Base-by-base conservation (phyloP, 1,140 invertebrate species). In the Drosophila trapezifrons region DNA sequence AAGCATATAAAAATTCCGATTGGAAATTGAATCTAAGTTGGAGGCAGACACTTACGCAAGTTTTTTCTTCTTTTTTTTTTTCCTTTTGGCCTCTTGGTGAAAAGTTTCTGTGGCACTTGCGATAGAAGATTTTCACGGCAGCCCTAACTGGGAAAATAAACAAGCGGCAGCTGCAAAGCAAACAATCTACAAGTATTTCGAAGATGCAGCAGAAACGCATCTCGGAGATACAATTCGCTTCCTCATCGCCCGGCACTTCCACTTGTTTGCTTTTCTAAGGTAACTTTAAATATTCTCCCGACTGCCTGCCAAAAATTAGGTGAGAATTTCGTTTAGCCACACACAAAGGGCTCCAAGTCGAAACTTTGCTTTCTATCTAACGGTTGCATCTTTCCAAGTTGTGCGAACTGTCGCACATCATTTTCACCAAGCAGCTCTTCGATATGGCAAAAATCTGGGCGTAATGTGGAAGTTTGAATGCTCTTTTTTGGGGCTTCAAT, bases 331-430 rank as follows among this genome's bases (percentile, higher is more conserved):
- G 35, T 80, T 29, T 49, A 40, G 17, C 75, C 60, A 56, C 42
- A 75, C 29, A 52, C 29, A 57, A 63, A 43, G 46, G 37, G 51
- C 52, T 60, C 3, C 46, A 67, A 32, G 25, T 52, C 42, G 55
- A 78, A 78, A 74, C 73, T 54, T 89, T 80, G 72, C 57, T 71
- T 80, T 83, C 63, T 71, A 83, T 83, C 83, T 74, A 72, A 79
- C 76, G 79, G 72, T 67, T 80, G 76, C 64, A 74, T 47, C 63
- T 80, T 58, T 49, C 38, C 63, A 37, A 77, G 52, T 73, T 82
- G 79, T 64, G 83, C 83, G 64, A 89, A 83, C 76, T 89, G 83
- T 87, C 84, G 84, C 84, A 87, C 80, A 55, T 80, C 47, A 73
- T 74, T 79, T 72, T 38, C 27, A 22, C 2, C 2, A 20, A 29